These are phyloP conservation scores for Sphaeridia pumilis DNA, from an alignment of 2,888 invertebrate genomes.

Conservation along the genomic window DNA sequence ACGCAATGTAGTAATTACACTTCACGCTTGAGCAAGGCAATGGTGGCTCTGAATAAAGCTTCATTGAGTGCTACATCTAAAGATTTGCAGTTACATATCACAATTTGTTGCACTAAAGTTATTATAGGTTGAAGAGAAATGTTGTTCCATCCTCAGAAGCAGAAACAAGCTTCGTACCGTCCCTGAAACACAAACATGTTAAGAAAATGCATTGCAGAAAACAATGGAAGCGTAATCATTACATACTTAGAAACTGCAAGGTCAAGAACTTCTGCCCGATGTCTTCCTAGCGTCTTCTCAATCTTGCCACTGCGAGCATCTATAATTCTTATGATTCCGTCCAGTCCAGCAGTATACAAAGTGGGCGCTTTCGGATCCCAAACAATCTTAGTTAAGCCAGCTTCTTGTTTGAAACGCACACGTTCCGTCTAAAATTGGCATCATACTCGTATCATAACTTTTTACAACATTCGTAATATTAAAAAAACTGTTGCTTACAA, in stretches of 20 bases:
- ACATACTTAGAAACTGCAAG: slow-evolving; percentile 52
- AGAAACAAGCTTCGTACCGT: slow-evolving; percentile 53
- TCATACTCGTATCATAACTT: background rate
- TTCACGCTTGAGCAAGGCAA: too few species aligned
- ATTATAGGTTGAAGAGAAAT: slow-evolving; percentile 28
- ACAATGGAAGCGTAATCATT: too few species aligned
- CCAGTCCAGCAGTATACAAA: slow-evolving; percentile 56
- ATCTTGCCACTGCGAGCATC: slow-evolving; percentile 59
- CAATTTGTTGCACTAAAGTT: too few species aligned
- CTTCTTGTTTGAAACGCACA: slow-evolving; percentile 37
- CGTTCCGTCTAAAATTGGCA: slow-evolving; percentile 16
- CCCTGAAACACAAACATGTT: too few species aligned
- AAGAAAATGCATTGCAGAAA: too few species aligned
- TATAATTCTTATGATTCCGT: slow-evolving; percentile 63
- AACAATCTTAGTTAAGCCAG: slow-evolving; percentile 45
- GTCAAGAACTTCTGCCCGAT: slow-evolving; percentile 62
- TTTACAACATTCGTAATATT: too few species aligned
- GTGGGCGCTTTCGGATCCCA: slow-evolving; percentile 44
- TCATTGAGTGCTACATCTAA: too few species aligned
- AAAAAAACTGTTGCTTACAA: slow-evolving; percentile 42
- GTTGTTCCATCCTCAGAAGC: slow-evolving; percentile 57
- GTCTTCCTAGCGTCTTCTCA: slow-evolving; percentile 55
- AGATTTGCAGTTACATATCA: too few species aligned
- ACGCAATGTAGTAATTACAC: too few species aligned
- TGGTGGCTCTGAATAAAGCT: too few species aligned